Evolutionary conservation across 2,888 invertebrate genomes (phyloP).

Genomic region (Xestia ashworthii): DNA sequence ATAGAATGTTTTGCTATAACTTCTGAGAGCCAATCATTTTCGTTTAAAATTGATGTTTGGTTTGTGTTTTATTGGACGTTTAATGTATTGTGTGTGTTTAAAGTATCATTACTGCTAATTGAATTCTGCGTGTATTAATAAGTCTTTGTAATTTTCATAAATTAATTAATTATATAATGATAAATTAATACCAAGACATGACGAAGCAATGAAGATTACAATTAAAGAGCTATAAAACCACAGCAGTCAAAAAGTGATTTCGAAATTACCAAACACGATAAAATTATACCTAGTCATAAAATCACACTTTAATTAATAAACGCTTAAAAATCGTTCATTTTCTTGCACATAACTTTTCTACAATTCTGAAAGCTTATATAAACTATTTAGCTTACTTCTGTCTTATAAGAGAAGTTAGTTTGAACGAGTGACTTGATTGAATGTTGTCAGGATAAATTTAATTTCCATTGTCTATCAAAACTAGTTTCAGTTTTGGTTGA

Average conservation of each 20-base stretch:
- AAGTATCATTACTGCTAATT: too few species aligned
- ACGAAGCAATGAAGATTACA: conserved; percentile 12
- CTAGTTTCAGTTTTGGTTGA: too few species aligned
- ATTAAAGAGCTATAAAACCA: not conserved
- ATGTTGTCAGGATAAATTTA: not conserved
- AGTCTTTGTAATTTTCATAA: too few species aligned
- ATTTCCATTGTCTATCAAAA: not conserved
- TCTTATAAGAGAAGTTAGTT: not conserved
- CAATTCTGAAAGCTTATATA: not conserved
- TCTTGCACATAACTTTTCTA: not conserved
- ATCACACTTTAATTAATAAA: conserved; percentile 27
- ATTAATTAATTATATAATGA: too few species aligned
- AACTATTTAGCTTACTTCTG: not conserved
- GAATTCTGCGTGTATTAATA: too few species aligned
- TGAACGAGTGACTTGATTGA: not conserved
- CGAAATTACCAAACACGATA: conserved; percentile 18
- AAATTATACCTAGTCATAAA: conserved; percentile 23
- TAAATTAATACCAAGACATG: too few species aligned
- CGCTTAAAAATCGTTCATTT: conserved; percentile 9
- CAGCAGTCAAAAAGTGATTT: conserved; percentile 9
- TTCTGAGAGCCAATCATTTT: too few species aligned
- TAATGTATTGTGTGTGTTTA: too few species aligned
- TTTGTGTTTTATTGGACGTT: too few species aligned
- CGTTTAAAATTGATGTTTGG: too few species aligned
- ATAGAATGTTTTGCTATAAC: too few species aligned